Evolutionary conservation across 53 echinoderm and acorn worm genomes (phyloP), one percentile per base, ranked within the genome.

Genomic region (Paracentrotus lividus): DNA sequence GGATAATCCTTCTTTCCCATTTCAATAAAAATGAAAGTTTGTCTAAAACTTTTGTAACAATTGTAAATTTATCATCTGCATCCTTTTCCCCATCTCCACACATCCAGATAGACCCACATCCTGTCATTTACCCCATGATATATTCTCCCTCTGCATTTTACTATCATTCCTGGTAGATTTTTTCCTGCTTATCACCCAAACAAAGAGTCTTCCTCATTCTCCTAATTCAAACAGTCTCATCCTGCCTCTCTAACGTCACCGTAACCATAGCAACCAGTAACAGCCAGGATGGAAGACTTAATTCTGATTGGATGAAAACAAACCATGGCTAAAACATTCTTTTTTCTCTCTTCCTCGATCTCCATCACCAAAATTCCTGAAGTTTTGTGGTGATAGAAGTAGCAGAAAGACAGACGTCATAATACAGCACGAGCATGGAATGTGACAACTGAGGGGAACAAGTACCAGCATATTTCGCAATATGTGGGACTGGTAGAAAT

Each of bases 201-300:
- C 90, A 90, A 90, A 90, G 90, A 90, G 53, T 26, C 66, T 53
- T 90, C 90, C 90, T 90, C 90, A 90, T 90, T 32, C 90, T 90
- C 90, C 90, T 90, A 90, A 90, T 90, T 90, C 90, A 90, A 90
- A 75, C 90, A 51, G 90, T 90, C 90, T 90, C 90, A 32, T 72
- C 42, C 26, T n/a, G 8, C 23, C 90, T 31, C 90, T 72, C 90
- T 67, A 44, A 90, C 90, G 90, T 90, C 90, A 90, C 33, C 18
- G 75, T 90, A 44, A 72, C 90, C 90, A 72, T 72, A 36, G 72
- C 90, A 90, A 90, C 72, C 31, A 42, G 90, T 38, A 90, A 90
- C 90, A 90, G 90, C 51, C 90, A 90, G 47, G 47, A 45, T 90
- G 90, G 69, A 26, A 53, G 90, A 51, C 69, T 72, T 49, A 49